Evolutionary conservation across 2,797 vertebrate genomes (phyloP), one percentile per base, ranked within the genome.

Genomic region (Syncerus caffer): DNA sequence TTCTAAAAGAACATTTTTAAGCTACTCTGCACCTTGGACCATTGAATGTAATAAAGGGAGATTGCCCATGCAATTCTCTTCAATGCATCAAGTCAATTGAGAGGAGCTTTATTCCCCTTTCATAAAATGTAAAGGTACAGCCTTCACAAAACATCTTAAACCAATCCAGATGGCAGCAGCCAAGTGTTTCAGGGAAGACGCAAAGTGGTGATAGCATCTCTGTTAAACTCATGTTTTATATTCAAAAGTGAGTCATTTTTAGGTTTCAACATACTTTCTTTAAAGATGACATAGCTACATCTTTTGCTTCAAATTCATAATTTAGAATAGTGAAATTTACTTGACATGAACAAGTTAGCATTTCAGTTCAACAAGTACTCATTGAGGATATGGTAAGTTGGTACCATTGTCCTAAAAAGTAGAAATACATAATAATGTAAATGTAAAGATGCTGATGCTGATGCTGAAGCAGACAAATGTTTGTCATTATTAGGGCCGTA

Each of bases 31-130:
- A 89, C 97, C 84, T 97, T 97, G 95, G 55, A 86, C 62, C 91
- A 89, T 85, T 97, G 95, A 97, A 90, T 83, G 82, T 95, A 98
- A 97, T 97, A 96, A 98, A 97, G 12, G 93, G 64, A 98, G 92
- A 97, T 97, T 95, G n/a, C 25, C 93, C 93, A 85, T 95, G 93
- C 78, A 90, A 95, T 97, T 97, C 83, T 95, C 82, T 97, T 96
- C 92, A 96, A 62, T 79, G 50, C 85, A 97, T 96, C 60, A 78
- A 97, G 45, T 97, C 90, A 98, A 83, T 95, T 53, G 83, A 96
- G 88, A 97, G 57, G 14, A 42, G 57, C 34, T 94, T 94, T 83
- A 93, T 96, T 80, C 90, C 51, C n/a, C 62, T 94, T 96, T 93
- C 93, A 98, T 87, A 96, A 97, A 97, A 91, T 57, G 86, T 29